Evolutionary conservation across 2,797 vertebrate species (phyloP).

Genomic region (Diceros bicornis): DNA sequence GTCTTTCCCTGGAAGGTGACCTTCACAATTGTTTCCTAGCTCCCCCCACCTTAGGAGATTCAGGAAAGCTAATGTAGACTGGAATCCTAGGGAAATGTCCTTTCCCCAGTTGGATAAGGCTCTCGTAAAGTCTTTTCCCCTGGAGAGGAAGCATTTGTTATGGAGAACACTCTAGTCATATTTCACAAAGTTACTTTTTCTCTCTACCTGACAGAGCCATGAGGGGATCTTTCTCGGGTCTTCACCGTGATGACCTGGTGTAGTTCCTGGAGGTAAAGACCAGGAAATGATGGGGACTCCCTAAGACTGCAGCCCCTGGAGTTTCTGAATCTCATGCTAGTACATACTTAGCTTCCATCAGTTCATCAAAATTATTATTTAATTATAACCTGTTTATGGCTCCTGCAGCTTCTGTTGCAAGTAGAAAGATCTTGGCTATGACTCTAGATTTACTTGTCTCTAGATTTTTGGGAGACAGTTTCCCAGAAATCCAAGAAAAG

Average conservation of each 20-base stretch:
- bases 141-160: not conserved
- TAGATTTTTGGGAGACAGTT: not conserved
- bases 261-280: not conserved
- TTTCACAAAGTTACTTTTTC: not conserved
- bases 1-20: not conserved
- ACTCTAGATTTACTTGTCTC: not conserved
- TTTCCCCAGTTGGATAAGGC: not conserved
- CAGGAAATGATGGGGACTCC: not conserved
- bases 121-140: not conserved
- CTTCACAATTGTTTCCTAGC: not conserved
- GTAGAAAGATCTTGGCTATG: not conserved
- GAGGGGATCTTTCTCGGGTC: too few species aligned
- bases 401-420: not conserved
- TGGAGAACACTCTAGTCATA: not conserved
- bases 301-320: not conserved
- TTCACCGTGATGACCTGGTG: not conserved
- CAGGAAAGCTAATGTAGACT: not conserved
- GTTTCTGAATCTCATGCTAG: not conserved
- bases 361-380: not conserved
- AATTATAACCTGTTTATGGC: not conserved
- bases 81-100: not conserved
- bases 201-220: not conserved
- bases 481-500: not conserved
- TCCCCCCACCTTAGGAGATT: rapidly evolving
- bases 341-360: not conserved